phyloP scores from a whole-genome alignment of 2,113 vertebrate species.

The Psittacara wagleri region DNA sequence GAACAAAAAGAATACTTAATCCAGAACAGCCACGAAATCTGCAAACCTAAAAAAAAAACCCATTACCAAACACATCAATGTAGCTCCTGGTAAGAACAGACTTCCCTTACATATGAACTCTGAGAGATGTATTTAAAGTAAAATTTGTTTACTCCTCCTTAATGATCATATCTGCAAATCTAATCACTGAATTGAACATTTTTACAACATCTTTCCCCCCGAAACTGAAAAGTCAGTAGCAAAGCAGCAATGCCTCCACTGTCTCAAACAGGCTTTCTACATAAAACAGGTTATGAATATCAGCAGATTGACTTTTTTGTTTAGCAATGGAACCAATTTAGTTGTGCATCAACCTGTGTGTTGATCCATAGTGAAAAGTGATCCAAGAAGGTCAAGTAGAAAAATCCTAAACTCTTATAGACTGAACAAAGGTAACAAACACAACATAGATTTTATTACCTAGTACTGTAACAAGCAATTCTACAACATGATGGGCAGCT shows the following conservation, averaged over 20 bases:
- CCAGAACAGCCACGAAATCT: not conserved
- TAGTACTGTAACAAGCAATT: constrained; percentile 82
- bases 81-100: not conserved
- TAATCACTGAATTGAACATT: not conserved
- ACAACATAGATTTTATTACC: constrained; percentile 74
- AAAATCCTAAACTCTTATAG: not conserved
- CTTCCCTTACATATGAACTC: not conserved
- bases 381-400: not conserved
- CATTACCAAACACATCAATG: not conserved
- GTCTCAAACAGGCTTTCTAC: not conserved
- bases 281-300: not conserved
- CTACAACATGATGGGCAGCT: constrained; percentile 67
- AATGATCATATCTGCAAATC: not conserved
- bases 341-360: not conserved
- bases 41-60: not conserved
- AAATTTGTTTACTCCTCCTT: not conserved
- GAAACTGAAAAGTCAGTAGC: not conserved
- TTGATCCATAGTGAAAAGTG: too few relatives aligned
- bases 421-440: not conserved
- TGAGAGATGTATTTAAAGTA: not conserved
- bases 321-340: not conserved
- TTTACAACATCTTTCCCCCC: not conserved
- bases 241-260: not conserved
- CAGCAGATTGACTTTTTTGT: not conserved
- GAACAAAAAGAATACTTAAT: not conserved